Evolutionary conservation across 2,797 vertebrate species (phyloP).

Genomic region (Hemitrygon akajei): DNA sequence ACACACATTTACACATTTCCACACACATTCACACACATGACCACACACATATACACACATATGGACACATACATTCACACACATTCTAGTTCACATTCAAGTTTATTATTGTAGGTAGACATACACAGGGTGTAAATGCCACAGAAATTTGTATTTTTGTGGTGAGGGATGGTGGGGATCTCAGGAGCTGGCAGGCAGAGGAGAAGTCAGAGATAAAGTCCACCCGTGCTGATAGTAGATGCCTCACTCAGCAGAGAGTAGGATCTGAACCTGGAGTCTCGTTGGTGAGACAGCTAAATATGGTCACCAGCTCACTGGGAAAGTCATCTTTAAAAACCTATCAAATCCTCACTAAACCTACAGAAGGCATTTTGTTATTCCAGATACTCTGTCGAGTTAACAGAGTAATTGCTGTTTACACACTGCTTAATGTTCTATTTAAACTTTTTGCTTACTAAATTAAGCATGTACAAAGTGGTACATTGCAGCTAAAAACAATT

Average conservation of each 20-base stretch:
- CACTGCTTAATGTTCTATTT: slow-evolving; percentile 28
- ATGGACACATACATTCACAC: no score
- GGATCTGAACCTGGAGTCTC: neutral
- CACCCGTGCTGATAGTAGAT: no score
- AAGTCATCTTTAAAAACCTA: neutral
- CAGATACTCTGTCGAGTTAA: neutral
- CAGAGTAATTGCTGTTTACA: slow-evolving; percentile 22
- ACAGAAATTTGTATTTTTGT: no score
- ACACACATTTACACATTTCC: no score
- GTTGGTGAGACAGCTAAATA: neutral
- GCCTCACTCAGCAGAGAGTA: no score
- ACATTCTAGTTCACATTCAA: no score
- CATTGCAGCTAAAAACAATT: slow-evolving; percentile 5
- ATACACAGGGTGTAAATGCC: neutral
- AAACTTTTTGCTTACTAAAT: slow-evolving; percentile 34
- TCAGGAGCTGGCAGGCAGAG: no score
- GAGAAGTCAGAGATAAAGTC: no score
- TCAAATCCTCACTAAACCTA: neutral
- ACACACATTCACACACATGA: no score
- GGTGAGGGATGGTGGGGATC: no score
- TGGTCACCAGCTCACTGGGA: neutral
- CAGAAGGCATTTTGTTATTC: slow-evolving; percentile 26
- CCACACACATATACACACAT: no score
- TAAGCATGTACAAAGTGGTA: slow-evolving; percentile 18
- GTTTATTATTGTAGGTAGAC: no score